Evolutionary conservation across 2,113 vertebrate genomes (phyloP).

Genomic region (Callipepla squamata): DNA sequence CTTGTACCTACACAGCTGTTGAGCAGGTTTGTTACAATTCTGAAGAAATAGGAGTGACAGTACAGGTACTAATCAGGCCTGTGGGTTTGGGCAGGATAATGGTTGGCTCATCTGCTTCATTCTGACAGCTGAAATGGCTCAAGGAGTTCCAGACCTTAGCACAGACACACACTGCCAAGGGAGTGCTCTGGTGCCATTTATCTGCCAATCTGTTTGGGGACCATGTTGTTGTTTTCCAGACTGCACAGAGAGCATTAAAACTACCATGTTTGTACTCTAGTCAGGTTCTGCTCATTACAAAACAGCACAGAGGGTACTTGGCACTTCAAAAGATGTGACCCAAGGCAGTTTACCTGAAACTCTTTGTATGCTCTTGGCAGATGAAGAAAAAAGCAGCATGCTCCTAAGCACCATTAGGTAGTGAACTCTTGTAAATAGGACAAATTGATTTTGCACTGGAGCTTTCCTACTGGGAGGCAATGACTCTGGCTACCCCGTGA

Average conservation of each 20-base stretch:
- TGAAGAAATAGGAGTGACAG: slow-evolving; percentile 19
- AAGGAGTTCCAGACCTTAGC: background rate
- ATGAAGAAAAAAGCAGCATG: background rate
- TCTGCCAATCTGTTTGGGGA: slow-evolving; percentile 51
- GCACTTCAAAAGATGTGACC: background rate
- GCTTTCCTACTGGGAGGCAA: background rate
- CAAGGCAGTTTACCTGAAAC: slow-evolving; percentile 17
- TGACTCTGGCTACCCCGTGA: background rate
- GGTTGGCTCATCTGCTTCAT: slow-evolving; percentile 25
- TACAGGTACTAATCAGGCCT: slow-evolving; percentile 59
- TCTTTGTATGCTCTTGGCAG: rapidly evolving
- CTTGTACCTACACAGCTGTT: slow-evolving; percentile 21
- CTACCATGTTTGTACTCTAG: background rate
- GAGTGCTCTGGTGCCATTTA: slow-evolving; percentile 7
- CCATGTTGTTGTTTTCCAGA: background rate
- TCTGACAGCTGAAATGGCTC: slow-evolving; percentile 59
- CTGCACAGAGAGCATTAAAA: background rate
- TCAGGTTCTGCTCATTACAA: background rate
- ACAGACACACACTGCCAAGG: slow-evolving; percentile 25
- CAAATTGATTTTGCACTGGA: slow-evolving; percentile 27
- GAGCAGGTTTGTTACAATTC: slow-evolving; percentile 34
- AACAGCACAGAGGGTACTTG: background rate
- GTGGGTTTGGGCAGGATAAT: slow-evolving; percentile 1
- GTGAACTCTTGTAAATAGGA: slow-evolving; percentile 11
- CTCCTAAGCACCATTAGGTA: background rate